A percentile compares a stretch with the other conserved stretches of the same genome.
Conservation (phyloP, 2,113 vertebrate genomes). For the Syngnathoides biaculeatus region DNA sequence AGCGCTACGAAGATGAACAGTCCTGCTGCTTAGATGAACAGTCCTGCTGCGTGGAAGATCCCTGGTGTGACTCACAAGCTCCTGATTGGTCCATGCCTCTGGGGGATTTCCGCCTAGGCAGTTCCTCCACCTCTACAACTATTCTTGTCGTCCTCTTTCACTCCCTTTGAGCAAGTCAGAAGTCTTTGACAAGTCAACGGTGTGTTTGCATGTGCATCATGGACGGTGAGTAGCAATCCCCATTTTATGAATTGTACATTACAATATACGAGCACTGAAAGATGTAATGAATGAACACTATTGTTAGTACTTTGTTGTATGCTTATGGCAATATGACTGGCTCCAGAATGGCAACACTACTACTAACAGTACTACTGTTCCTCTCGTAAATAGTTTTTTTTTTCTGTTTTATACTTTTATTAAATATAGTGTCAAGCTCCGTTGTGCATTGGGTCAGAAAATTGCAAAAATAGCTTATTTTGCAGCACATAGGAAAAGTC, state of each 20-base stretch:
- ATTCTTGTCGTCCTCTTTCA: slow-evolving; percentile 32
- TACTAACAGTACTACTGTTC: too few species aligned
- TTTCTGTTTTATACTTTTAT: not conserved
- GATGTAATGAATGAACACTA: not conserved
- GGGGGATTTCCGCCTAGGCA: slow-evolving; percentile 8
- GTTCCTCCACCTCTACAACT: slow-evolving; percentile 20
- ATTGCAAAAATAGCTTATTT: not conserved
- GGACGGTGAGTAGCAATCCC: slow-evolving; percentile 65
- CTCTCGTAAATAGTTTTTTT: not conserved
- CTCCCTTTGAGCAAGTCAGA: slow-evolving; percentile 29
- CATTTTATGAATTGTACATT: not conserved
- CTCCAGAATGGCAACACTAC: not conserved
- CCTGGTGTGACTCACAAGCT: not conserved
- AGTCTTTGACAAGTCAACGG: slow-evolving; percentile 13
- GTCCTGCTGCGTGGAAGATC: not conserved
- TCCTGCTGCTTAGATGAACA: not conserved
- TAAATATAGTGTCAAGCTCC: not conserved
- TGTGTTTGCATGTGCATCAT: slow-evolving; percentile 45
- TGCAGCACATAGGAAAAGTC: not conserved
- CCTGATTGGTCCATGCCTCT: slow-evolving; percentile 35
- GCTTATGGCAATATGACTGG: not conserved
- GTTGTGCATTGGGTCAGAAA: not conserved
- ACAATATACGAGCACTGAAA: not conserved
- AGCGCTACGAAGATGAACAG: too few species aligned
- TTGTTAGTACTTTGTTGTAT: not conserved